Evolutionary conservation across 2,888 invertebrate genomes (phyloP), one percentile per base, ranked within the genome.

Genomic region (Epirrhoe alternata): DNA sequence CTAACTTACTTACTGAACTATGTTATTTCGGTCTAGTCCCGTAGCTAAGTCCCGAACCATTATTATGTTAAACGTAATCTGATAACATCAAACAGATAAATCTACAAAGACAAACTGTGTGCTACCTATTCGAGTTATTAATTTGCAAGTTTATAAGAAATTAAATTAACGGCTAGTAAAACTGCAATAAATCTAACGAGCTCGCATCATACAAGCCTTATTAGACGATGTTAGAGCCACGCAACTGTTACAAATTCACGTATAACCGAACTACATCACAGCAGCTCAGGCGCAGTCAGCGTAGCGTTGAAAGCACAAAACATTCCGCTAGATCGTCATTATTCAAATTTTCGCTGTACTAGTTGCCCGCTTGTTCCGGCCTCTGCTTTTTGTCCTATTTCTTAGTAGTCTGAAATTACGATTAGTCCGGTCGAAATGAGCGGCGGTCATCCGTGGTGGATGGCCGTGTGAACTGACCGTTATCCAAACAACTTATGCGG

Each of bases 351-450:
- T 91, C 88, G 86, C 87, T 88, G 93, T 88, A 88, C 92, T 81
- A 90, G 87, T 90, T 91, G 88, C 90, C 90, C 85, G 88, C 86
- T 89, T 92, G 92, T 93, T 93, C 89, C 93, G 92, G 92, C 85
- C 88, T 80, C 80, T 89, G 90, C 79, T 86, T 90, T 87, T 87
- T 90, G 90, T 82, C 89, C 93, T 86, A 92, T 91, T 92, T 92
- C 78, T 80, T 85, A 82, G 73, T 70, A 83, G 82, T 91, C 88
- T 90, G 87, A 92, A 92, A 92, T 92, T 90, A 89, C 89, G 89
- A 92, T 92, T 92, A 88, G 86, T 85, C 85, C 86, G 86, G 86
- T 85, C 86, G 84, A 86, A 91, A 90, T 86, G 84, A 88, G 85
- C 82, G 77, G 86, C 90, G 89, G 87, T 92, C 91, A 87, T 87